Evolutionary conservation across 2,888 invertebrate species (phyloP).

Genomic region (Brachylomia viminalis): DNA sequence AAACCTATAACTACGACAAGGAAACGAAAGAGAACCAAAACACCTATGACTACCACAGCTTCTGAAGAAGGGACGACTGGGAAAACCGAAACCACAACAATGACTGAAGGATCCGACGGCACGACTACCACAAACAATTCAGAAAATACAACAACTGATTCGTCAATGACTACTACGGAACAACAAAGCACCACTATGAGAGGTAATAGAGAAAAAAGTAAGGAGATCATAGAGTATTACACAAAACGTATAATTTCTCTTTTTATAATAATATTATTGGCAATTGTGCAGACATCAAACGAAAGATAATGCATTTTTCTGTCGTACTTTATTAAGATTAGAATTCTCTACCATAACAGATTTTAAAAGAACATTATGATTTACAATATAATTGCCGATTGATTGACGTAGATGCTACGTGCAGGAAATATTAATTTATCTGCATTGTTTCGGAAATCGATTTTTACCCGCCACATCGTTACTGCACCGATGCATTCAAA

Average conservation of each 20-base stretch:
- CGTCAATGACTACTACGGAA: neutral
- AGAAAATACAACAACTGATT: slow-evolving; percentile 1
- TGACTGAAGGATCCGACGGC: neutral
- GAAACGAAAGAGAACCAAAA: neutral
- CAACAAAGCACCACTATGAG: slow-evolving; percentile 5
- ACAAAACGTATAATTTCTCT: neutral
- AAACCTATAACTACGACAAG: neutral
- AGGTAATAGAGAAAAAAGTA: slow-evolving; percentile 13
- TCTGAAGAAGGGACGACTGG: neutral
- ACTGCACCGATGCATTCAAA: neutral
- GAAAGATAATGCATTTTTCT: too few species aligned
- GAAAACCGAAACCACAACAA: neutral
- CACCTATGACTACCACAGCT: neutral
- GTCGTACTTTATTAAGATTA: neutral
- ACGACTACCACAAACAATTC: neutral
- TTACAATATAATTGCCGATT: neutral
- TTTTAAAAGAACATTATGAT: neutral
- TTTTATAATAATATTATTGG: neutral
- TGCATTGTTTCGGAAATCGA: too few species aligned
- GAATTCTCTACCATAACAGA: neutral
- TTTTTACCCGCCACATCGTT: neutral
- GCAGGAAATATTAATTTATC: neutral
- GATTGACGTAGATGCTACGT: neutral
- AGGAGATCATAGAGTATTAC: neutral
- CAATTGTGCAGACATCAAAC: neutral